Base-by-base conservation (phyloP, 2,888 invertebrate species). In the Epinotia ramella region DNA sequence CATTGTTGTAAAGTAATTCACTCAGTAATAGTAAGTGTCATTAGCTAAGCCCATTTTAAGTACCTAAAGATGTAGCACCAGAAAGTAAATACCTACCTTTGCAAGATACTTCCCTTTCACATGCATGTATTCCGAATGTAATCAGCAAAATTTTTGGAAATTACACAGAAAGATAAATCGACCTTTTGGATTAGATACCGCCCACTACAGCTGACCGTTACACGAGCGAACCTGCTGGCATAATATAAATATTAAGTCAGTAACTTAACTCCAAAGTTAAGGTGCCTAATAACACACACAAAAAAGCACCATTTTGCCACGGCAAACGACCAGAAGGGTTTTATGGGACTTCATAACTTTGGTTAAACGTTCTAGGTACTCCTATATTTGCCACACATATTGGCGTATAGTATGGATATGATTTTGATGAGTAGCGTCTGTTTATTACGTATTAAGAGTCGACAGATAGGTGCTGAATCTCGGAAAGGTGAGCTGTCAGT, bases 141-240 rank as follows among this genome's bases (percentile, higher is more conserved):
- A n/a, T 57, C 56, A 59, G 40, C n/a, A 20, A n/a, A 33, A 69
- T 59, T 64, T 63, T 73, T 63, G 63, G 57, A 74, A 69, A 69
- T 69, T 56, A 64, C 57, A 57, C 57, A 69, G 44, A 73, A 57
- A 74, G 63, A 69, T 68, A 68, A 68, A 68, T 57, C 63, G 40
- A 69, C 57, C 40, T 68, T 60, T 59, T 53, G 33, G 53, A 75
- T 70, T 70, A 70, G 70, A 44, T 70, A 70, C 74, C 59, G 69
- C 59, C 74, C 65, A 60, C 73, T 63, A 57, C 64, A 70, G 75
- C 70, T 75, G 75, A 70, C 75, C 75, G 75, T 67, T 20, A 73
- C 70, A 44, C 64, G 20, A 53, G 11, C 59, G 24, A 40, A 24
- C 44, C 59, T 40, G 40, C 3, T 40, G 40, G 11, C 18, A 20